phyloP scores from a whole-genome alignment of 1,140 invertebrate species.

The Seison nebaliae region DNA sequence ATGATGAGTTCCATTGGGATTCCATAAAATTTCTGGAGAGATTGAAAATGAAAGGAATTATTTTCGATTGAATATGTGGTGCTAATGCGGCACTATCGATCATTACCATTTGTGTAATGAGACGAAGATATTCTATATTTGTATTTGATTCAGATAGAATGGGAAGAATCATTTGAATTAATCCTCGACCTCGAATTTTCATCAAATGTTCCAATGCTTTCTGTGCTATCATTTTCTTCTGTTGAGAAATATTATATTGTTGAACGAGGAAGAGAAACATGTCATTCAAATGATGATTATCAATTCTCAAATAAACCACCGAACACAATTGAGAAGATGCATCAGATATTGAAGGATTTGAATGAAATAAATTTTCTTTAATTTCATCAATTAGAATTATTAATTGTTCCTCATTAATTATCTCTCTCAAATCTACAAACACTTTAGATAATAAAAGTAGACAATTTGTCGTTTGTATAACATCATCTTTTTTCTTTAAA shows the following conservation, averaged over 20 bases:
- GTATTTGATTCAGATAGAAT: no score
- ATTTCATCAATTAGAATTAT: slow-evolving; percentile 51
- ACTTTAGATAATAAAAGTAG: no score
- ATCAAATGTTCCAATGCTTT: slow-evolving; percentile 83
- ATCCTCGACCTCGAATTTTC: slow-evolving; percentile 73
- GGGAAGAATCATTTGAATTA: no score
- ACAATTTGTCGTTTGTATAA: slow-evolving; percentile 85
- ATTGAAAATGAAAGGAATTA: no score
- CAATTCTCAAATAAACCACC: no score
- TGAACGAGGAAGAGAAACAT: slow-evolving; percentile 21
- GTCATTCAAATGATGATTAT: slow-evolving; percentile 84
- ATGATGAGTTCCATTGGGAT: no score
- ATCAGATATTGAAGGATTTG: slow-evolving; percentile 59
- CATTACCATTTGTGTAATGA: no score
- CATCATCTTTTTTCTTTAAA: slow-evolving; percentile 56
- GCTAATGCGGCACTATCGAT: no score
- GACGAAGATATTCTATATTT: no score
- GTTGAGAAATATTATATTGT: background rate
- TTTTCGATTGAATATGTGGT: no score
- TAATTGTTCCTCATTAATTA: slow-evolving; percentile 77
- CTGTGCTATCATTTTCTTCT: slow-evolving; percentile 33
- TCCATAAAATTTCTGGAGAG: no score
- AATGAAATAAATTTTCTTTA: slow-evolving; percentile 65
- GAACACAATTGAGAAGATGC: slow-evolving; percentile 84
- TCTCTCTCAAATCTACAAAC: slow-evolving; percentile 90